phyloP scores from a whole-genome alignment of 2,888 invertebrate genomes.

The Calameuta pallipes region DNA sequence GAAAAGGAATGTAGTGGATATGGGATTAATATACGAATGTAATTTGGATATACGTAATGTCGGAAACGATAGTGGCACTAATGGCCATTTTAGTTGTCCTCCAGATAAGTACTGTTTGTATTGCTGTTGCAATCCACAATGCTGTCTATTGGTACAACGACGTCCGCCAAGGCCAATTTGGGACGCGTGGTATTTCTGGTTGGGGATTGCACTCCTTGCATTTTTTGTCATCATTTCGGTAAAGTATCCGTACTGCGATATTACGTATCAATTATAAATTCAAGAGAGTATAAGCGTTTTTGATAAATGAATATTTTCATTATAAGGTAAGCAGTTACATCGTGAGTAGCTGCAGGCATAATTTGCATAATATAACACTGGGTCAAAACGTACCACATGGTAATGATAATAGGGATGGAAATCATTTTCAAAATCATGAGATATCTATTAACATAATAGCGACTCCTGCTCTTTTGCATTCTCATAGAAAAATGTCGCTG shows the following conservation, averaged over 20 bases:
- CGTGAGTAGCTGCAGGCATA: slow-evolving; percentile 51
- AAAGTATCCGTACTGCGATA: slow-evolving; percentile 12
- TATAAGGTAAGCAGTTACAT: slow-evolving; percentile 51
- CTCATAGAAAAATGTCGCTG: slow-evolving; percentile 56
- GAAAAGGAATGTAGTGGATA: neutral
- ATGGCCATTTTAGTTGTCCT: slow-evolving; percentile 47
- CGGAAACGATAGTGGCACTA: slow-evolving; percentile 23
- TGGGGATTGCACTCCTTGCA: slow-evolving; percentile 52
- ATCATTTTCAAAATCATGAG: slow-evolving; percentile 42
- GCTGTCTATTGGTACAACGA: slow-evolving; percentile 53
- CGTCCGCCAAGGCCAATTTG: slow-evolving; percentile 55
- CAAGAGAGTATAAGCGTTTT: neutral
- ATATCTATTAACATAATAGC: slow-evolving; percentile 60
- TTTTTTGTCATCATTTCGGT: slow-evolving; percentile 55
- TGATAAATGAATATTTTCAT: neutral
- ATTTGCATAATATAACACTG: slow-evolving; percentile 41
- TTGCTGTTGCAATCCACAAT: slow-evolving; percentile 56
- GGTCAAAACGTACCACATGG: slow-evolving; percentile 31
- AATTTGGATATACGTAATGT: slow-evolving; percentile 41
- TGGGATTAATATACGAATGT: slow-evolving; percentile 45
- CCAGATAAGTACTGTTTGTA: slow-evolving; percentile 54
- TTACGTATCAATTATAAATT: neutral
- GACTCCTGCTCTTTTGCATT: slow-evolving; percentile 49
- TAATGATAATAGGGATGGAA: slow-evolving; percentile 29
- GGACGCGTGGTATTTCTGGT: slow-evolving; percentile 62